Evolutionary conservation across 2,797 vertebrate species (phyloP), one percentile per base, ranked within the genome.

Genomic region (Hoplostethus atlanticus): DNA sequence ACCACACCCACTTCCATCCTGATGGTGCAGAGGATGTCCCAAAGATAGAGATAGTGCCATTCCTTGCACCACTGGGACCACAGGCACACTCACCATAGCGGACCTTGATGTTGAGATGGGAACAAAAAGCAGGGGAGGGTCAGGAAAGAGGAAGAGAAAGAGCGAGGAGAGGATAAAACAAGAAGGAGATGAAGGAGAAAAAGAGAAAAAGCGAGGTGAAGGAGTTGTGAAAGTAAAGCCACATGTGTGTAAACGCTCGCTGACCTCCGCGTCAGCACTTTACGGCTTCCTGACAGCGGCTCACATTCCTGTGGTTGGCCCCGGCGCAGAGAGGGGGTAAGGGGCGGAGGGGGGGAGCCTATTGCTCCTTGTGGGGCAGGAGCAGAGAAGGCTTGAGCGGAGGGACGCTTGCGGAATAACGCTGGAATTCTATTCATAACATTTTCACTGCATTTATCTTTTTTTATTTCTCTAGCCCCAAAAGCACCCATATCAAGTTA

Each of bases 221-320:
- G 59, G 77, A 87, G 81, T 85, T 91, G 86, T 93, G 88, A 92
- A 93, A 91, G 91, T 90, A 87, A 89, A 92, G 90, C 88, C 90
- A 93, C 90, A 93, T 93, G 90, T 93, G 92, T 85, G 89, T 89
- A 93, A 93, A 92, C 64, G 86, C 79, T 91, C 70, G 75, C 83
- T 92, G 92, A 94, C 91, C 92, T 90, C 88, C 55, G 79, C 91
- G 47, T 94, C 93, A 94, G 92, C 90, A 92, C 88, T 94, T 95
- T 92, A 93, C 88, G 79, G 90, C 88, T 93, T 93, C 92, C 90
- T 90, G 87, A 90, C 89, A 84, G 87, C 83, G 72, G 88, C 87
- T 88, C 73, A 36, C 93, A 95, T 94, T 95, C 94, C 91, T 93
- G 91, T 16, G 91, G 91, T 86, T 76, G 71, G 85, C 74, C 80